Evolutionary conservation across 2,113 vertebrate species (phyloP), one percentile per base, ranked within the genome.

Genomic region (Forbesichthys papilliferus): DNA sequence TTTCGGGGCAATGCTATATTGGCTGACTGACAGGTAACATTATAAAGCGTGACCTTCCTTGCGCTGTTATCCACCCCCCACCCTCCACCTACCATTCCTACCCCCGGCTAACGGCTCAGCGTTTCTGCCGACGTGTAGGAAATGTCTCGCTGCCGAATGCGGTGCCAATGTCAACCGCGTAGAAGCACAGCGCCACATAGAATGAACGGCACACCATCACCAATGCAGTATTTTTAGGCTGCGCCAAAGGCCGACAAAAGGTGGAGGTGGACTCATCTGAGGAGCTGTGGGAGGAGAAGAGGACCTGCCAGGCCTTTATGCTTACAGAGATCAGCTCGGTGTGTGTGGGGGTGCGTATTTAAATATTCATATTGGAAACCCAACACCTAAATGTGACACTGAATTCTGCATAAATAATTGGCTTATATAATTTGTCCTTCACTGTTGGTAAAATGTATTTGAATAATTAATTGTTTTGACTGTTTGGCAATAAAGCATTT

Each of bases 21-120:
- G 87, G 87, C 88, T 75, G 77, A 71, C 78, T 87, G 88, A 91
- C 86, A 87, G 90, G 85, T 89, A 90, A 80, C 88, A 85, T 82
- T 86, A 86, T 84, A 85, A 85, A 89, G 85, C 42, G 49, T 87
- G 86, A 88, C 85, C 86, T 91, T 88, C 85, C 70, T 61, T 6
- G 48, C 62, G 48, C 84, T 83, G 77, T 86, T 86, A 81, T 84
- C 80, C 78, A 68, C 36, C 10, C 36, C 46, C 16, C 68, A 9
- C 36, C 10, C 36, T 16, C 16, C 68, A 9, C 3, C 48, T 9
- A 53, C 36, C 33, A 59, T 27, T 42, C 36, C 36, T 42, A 5
- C 5, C 7, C 36, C 5, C 36, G 61, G 62, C 68, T 72, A 64
- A 82, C 79, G 80, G 81, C 80, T 80, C 56, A 3, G 78, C 72